Evolutionary conservation across 2,888 invertebrate species (phyloP), one percentile per base, ranked within the genome.

Genomic region (Stenichneumon culpator): DNA sequence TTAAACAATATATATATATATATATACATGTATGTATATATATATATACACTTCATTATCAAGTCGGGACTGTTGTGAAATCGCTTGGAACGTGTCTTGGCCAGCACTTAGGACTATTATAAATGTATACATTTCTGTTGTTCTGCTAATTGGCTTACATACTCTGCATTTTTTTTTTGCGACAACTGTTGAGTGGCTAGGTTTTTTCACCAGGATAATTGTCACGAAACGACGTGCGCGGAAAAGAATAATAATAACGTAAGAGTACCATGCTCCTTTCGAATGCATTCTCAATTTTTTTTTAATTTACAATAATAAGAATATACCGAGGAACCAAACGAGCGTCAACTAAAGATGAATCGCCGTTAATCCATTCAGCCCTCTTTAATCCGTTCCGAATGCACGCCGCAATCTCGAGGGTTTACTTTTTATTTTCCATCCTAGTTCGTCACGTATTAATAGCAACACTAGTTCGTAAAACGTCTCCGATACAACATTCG

Each of bases 101-200:
- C 90, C 89, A 90, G 91, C 87, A 89, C 92, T 93, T 93, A 93
- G 87, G 44, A 86, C 92, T 93, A 93, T 93, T 79, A 90, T 92
- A 93, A 90, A 93, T 93, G 93, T 93, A 92, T 93, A 93, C 92
- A 92, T 91, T 91, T 93, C 90, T 92, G 92, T 92, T 92, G 91
- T 92, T 91, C 44, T 91, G 91, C 92, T 93, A 93, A 93, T 93
- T 93, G 91, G 92, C 91, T 91, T 92, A 93, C 92, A 93, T 93
- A 93, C 89, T 92, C 90, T 90, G 91, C 91, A 90, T 92, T 90
- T 69, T 63, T 47, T 72, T 77, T 39, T 90, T 91, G 90, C 91
- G 91, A 93, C 92, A 93, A 92, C 88, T 92, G 90, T 92, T 91
- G 87, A 90, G 88, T 91, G 91, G 90, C 90, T 89, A 92, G 91